Percentiles rank a stretch among this genome's conserved stretches.
phyloP scores from a whole-genome alignment of 2,113 vertebrate species.

The Podarcis muralis region DNA sequence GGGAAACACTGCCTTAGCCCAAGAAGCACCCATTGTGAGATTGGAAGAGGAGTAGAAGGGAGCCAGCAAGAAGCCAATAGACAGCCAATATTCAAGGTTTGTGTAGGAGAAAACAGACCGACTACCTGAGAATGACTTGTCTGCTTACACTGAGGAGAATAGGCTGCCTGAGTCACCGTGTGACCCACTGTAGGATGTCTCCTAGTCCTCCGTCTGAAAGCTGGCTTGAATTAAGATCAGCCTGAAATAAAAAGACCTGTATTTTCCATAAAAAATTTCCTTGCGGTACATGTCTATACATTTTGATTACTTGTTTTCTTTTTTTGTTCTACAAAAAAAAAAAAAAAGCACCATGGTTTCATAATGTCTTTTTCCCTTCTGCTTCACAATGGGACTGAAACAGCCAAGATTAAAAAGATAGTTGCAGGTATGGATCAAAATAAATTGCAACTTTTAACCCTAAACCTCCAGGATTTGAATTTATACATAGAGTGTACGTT shows the following conservation, averaged over 20 bases:
- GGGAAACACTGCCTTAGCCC: neutral
- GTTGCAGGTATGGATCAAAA: slow-evolving; percentile 58
- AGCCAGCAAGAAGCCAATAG: neutral
- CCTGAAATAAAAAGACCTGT: neutral
- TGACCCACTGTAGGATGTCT: neutral
- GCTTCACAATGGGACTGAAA: slow-evolving; percentile 57
- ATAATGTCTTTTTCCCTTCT: slow-evolving; percentile 45
- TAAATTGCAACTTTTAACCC: rapidly evolving
- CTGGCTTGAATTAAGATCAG: neutral
- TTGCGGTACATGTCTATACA: neutral
- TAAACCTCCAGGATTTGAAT: neutral
- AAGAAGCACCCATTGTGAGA: neutral
- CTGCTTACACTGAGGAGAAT: neutral
- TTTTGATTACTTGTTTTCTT: slow-evolving; percentile 8
- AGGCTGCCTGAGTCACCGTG: no score
- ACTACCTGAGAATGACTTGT: neutral
- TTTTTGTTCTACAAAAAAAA: slow-evolving; percentile 10
- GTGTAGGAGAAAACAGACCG: no score
- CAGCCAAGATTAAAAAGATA: slow-evolving; percentile 70
- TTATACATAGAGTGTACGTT: no score
- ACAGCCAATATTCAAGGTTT: neutral
- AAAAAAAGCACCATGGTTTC: slow-evolving; percentile 32
- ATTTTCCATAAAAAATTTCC: no score
- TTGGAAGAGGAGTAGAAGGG: neutral
- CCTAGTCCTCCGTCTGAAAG: neutral